Evolutionary conservation across 2,113 vertebrate species (phyloP), one percentile per base, ranked within the genome.

Genomic region (Microtus montanus): DNA sequence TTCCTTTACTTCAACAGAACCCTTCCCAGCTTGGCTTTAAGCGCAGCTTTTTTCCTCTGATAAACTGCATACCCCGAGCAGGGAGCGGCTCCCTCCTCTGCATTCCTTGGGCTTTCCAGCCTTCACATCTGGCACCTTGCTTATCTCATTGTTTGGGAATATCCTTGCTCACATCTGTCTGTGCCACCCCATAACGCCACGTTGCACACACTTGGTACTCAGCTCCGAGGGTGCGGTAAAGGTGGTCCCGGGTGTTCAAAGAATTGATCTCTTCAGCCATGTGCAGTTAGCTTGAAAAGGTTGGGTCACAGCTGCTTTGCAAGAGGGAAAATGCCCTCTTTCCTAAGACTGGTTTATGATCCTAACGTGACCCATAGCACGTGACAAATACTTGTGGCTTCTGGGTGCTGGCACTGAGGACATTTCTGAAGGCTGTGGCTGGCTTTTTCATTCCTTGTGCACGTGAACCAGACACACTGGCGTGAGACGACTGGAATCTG

Each of bases 201-300:
- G 0, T 17, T 7, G 52, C 30, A 68, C 30, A 68, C 0, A 0
- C 20, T 1, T 20, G 58, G 66, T 0, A 12, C 80, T 71, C 24
- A 1, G 24, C 5, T 44, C 41, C 3, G 10, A 30, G 26, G 7
- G 44, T 4, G 13, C 33, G 0, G 2, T 30, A 28, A 64, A 14
- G 7, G 9, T 33, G 17, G 92, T 71, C 41, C 54, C 0, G 4
- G 33, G 24, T n/a, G 7, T 38, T 9, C 6, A 24, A 52, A 28
- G 87, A 41, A 35, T 0, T 2, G 28, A 2, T 41, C 11, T 7
- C 7, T 7, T 54, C 66, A 54, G 35, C 66, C 8, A 12, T 52
- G 75, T 79, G 63, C 28, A 14, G 24, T 71, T 30, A 35, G 30
- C 38, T 70, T 26, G 89, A 47, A 71, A 71, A 77, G 38, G 66